Base-by-base conservation (phyloP, 2,113 vertebrate genomes). In the Phylloscopus whistleri region DNA sequence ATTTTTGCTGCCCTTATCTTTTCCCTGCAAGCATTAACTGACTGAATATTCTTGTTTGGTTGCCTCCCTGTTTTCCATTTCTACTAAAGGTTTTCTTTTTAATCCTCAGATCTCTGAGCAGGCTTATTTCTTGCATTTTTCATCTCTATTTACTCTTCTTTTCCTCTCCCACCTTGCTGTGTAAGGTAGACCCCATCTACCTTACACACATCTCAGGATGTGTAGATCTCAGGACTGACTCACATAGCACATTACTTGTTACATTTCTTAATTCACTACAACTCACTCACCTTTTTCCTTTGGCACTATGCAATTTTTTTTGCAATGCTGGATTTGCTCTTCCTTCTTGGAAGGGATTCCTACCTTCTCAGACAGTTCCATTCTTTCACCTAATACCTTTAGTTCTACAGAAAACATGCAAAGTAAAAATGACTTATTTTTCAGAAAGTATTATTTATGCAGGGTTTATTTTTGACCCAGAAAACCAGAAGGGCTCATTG, bases 1-100 rank as follows among this genome's bases (percentile, higher is more conserved):
- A 95, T 96, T 97, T 97, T 97, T 95, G 85, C 95, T 95, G 91
- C 84, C 96, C 96, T 97, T 97, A 97, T 97, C 96, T 97, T 95
- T 89, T 91, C 95, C 95, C 92, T 97, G 92, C 95, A 97, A 97
- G 92, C 86, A 86, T 94, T 96, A 95, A 97, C 95, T 97, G 88
- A 96, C 95, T 95, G 93, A 95, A 95, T 97, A 95, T 97, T 97
- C 96, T 96, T 96, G 95, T 97, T 96, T 97, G 94, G 95, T 95
- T 95, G 94, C 95, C 93, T 97, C 97, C 92, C 95, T 96, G 82
- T 97, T 97, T 96, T 97, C 93, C 93, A 93, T 95, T 97, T 95
- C 93, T 85, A 82, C 88, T 85, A 37, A 95, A 96, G 93, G 87
- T 95, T 95, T 96, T 96, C 89, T 94, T 95, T 96, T 91, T 95